A percentile compares a stretch with the other conserved stretches of the same genome.
Conservation (phyloP, 2,797 vertebrate genomes). For the Atherinosoma microstoma region DNA sequence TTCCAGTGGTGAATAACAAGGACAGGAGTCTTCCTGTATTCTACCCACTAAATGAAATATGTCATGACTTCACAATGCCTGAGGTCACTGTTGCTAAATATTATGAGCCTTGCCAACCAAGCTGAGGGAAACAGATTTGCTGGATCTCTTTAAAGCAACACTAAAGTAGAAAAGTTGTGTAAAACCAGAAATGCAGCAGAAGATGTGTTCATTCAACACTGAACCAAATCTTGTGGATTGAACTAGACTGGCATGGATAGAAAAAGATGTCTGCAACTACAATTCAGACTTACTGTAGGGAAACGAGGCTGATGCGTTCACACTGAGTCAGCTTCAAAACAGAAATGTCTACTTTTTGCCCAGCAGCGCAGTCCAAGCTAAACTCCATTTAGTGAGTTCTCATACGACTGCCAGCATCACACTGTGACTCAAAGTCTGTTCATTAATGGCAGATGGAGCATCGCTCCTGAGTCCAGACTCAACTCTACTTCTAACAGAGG, state of each 20-base stretch:
- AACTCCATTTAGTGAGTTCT: slow-evolving; percentile 22
- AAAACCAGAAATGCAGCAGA: slow-evolving; percentile 16
- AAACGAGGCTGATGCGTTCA: not conserved
- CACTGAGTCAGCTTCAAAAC: slow-evolving; percentile 8
- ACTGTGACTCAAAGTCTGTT: slow-evolving; percentile 17
- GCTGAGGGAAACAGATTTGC: slow-evolving; percentile 22
- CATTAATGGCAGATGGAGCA: slow-evolving; percentile 8
- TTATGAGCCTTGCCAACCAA: slow-evolving; percentile 35
- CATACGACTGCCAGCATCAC: slow-evolving; percentile 20
- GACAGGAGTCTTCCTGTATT: slow-evolving; percentile 57
- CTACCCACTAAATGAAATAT: slow-evolving; percentile 54
- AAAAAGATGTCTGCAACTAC: too few relatives aligned
- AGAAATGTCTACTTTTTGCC: slow-evolving; percentile 8
- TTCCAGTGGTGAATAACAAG: slow-evolving; percentile 53
- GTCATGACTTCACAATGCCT: slow-evolving; percentile 64
- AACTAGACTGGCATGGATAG: not conserved
- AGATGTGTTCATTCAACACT: not conserved
- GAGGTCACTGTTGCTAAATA: slow-evolving; percentile 57
- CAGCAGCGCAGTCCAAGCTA: slow-evolving; percentile 7
- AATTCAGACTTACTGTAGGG: too few relatives aligned
- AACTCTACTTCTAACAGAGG: slow-evolving; percentile 40
- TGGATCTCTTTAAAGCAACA: slow-evolving; percentile 29
- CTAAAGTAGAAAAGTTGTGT: not conserved
- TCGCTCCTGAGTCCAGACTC: slow-evolving; percentile 30
- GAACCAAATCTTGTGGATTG: not conserved